These are phyloP conservation scores for Mionectes macconnelli DNA, from an alignment of 2,113 vertebrate genomes.

Conservation along the genomic window DNA sequence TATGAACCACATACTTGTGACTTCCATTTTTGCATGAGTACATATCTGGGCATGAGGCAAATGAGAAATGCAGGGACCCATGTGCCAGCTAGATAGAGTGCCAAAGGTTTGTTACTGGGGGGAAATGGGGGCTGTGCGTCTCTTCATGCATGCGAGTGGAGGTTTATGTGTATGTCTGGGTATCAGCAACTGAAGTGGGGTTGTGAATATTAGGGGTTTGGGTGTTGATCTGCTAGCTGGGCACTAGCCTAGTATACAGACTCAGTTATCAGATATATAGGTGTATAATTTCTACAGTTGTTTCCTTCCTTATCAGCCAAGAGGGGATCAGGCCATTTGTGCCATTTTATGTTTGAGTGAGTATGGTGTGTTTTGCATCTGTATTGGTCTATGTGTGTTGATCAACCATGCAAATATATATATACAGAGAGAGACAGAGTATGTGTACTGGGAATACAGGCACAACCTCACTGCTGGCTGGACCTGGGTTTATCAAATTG, in stretches of 20 bases:
- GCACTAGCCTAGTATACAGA: neutral
- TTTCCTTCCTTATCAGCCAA: neutral
- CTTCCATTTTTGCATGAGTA: neutral
- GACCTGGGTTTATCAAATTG: neutral
- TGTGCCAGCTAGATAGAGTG: neutral
- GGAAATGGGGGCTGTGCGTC: neutral
- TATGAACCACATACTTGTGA: neutral
- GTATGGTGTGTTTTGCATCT: neutral
- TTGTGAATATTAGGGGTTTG: neutral
- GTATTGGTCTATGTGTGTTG: neutral
- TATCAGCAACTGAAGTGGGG: neutral
- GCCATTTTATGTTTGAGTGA: neutral
- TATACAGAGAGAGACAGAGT: neutral
- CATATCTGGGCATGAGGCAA: neutral
- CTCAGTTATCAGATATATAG: accelerated
- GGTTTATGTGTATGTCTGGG: neutral
- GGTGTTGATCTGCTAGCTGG: neutral
- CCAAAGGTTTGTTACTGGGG: neutral
- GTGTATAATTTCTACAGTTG: neutral
- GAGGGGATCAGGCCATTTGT: neutral
- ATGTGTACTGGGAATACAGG: neutral
- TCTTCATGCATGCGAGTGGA: neutral
- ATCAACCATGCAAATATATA: neutral
- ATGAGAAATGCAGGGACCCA: accelerated
- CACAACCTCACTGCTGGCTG: neutral